Percentiles rank a stretch among this genome's conserved stretches.
phyloP scores from a whole-genome alignment of 1,140 invertebrate genomes.

The Bombus consobrinus region DNA sequence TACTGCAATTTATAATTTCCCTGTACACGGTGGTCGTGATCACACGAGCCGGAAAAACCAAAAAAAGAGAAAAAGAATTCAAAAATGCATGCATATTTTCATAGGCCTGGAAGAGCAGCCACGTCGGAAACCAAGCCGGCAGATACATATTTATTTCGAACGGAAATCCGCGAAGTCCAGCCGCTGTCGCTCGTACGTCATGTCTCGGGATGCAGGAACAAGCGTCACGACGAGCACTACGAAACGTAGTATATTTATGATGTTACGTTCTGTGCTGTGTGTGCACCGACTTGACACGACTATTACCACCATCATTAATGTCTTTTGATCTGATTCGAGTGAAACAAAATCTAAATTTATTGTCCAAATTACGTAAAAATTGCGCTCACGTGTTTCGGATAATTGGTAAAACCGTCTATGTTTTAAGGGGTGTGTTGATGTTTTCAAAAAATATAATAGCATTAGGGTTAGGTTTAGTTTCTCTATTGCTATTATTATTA shows the following conservation, averaged over 20 bases:
- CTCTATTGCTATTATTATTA: no score
- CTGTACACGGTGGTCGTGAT: not conserved
- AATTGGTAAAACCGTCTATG: not conserved
- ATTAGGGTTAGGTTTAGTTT: no score
- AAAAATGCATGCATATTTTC: constrained; percentile 6
- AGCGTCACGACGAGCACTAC: constrained; percentile 27
- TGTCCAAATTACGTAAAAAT: not conserved
- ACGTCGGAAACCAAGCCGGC: constrained; percentile 50
- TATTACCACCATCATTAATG: not conserved
- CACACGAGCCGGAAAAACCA: no score
- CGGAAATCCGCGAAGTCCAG: constrained; percentile 66
- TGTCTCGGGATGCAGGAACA: constrained; percentile 36
- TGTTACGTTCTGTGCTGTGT: not conserved
- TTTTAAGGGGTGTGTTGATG: no score
- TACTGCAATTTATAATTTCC: constrained; percentile 5
- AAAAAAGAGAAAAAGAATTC: not conserved
- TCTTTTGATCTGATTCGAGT: not conserved
- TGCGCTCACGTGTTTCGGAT: no score
- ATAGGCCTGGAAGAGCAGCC: constrained; percentile 26
- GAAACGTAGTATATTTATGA: constrained; percentile 45
- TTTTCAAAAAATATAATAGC: no score
- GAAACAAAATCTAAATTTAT: not conserved
- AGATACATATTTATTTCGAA: constrained; percentile 69
- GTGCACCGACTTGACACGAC: not conserved
- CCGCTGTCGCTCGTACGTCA: constrained; percentile 64